Conservation (phyloP, 2,113 vertebrate genomes). For the Malurus alboscapulatus region DNA sequence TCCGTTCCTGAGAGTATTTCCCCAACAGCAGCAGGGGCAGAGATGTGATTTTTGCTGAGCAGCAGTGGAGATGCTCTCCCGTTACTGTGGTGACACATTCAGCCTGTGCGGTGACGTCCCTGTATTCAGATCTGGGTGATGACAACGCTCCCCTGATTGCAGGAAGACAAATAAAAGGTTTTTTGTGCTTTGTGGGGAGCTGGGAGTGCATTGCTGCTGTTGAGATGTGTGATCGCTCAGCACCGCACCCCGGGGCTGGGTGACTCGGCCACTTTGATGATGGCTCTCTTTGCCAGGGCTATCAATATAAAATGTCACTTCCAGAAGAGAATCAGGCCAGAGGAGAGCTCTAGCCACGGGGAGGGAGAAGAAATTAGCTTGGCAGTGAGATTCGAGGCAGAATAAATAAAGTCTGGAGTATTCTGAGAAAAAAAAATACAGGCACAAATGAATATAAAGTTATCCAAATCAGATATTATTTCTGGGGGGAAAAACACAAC, state of each 20-base stretch:
- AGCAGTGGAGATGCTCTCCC: background rate
- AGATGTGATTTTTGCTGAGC: background rate
- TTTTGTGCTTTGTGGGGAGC: background rate
- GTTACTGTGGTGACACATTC: background rate
- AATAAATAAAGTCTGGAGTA: slow-evolving; percentile 6
- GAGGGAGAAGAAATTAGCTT: background rate
- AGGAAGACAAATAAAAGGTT: background rate
- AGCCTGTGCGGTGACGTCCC: background rate
- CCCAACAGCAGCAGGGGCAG: background rate
- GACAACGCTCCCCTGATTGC: background rate
- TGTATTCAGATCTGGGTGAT: background rate
- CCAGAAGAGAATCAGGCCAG: background rate
- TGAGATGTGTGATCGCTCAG: background rate
- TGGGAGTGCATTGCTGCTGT: background rate
- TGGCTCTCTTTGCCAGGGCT: background rate
- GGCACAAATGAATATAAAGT: background rate
- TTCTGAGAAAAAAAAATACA: slow-evolving; percentile 6
- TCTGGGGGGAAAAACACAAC: background rate
- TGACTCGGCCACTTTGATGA: background rate
- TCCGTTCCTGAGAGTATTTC: background rate
- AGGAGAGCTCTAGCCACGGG: slow-evolving; percentile 4
- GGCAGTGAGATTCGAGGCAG: background rate
- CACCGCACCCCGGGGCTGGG: background rate
- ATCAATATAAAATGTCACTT: slow-evolving; percentile 38
- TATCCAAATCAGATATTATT: slow-evolving; percentile 10